Conservation (phyloP, 2,797 vertebrate species). For the Etheostoma nigrum region DNA sequence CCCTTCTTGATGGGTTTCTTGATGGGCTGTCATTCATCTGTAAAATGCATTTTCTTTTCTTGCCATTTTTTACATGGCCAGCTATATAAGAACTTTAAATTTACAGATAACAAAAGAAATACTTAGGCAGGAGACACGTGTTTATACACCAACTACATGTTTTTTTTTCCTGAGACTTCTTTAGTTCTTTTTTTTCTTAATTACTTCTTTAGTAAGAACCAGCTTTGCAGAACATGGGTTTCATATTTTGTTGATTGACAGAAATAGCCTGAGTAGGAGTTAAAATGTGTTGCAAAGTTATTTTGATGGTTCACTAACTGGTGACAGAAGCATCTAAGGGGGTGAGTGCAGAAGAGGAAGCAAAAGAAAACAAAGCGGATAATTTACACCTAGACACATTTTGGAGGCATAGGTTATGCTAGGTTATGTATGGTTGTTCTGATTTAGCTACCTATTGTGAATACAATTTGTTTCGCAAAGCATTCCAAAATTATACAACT, state of each 20-base stretch:
- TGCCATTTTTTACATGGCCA: slow-evolving; percentile 16
- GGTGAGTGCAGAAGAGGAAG: slow-evolving; percentile 6
- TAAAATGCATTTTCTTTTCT: slow-evolving; percentile 22
- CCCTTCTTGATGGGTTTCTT: not conserved
- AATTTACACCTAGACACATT: slow-evolving; percentile 6
- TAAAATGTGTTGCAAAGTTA: slow-evolving; percentile 22
- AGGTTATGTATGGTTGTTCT: not conserved
- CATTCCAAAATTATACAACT: not conserved
- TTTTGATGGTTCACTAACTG: slow-evolving; percentile 32
- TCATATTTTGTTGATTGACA: slow-evolving; percentile 34
- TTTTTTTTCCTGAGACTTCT: slow-evolving; percentile 12
- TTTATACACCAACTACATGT: not conserved
- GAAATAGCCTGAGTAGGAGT: slow-evolving; percentile 23
- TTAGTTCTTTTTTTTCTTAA: not conserved
- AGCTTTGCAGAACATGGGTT: slow-evolving; percentile 22
- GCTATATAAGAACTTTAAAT: slow-evolving; percentile 5
- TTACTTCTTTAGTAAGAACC: slow-evolving; percentile 20
- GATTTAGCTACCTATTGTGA: not conserved
- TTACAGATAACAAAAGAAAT: slow-evolving; percentile 18
- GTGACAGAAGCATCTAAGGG: not conserved
- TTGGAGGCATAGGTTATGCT: slow-evolving; percentile 1
- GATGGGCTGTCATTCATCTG: slow-evolving; percentile 8
- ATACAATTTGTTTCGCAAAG: slow-evolving; percentile 11
- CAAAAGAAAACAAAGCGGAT: slow-evolving; percentile 13
- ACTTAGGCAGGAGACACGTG: not conserved